Base-by-base conservation (phyloP, 2,113 vertebrate genomes). In the Cranoglanis bouderius region DNA sequence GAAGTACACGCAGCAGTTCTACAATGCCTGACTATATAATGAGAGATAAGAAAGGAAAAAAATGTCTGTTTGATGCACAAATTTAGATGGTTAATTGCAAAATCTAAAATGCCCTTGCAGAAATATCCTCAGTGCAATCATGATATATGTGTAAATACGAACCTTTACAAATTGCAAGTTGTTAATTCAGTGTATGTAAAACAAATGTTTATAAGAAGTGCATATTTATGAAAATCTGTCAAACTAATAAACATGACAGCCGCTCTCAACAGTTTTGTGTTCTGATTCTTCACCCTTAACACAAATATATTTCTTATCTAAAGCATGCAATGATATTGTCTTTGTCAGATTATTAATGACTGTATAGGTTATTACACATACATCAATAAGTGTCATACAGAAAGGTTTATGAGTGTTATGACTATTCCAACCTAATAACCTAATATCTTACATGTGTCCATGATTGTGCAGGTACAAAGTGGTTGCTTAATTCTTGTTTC, bases 21-120 rank as follows among this genome's bases (percentile, higher is more conserved):
- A 61, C 26, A 78, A 49, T 29, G 24, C 59, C 43, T 80, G 21
- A 35, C 49, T 40, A 9, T 85, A 74, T 65, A 16, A 55, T 78
- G 38, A 86, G 78, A 57, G 38, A 88, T 81, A n/a, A 40, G 63
- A 80, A 80, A 87, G 55, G 57, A 38, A 24, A 59, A 43, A 87
- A 63, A n/a, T 32, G 19, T 4, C 38, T 86, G 72, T 87, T 10
- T 61, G 53, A 40, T 8, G 24, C 51, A 61, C 19, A 40, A 51
- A 18, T 8, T 67, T 35, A 55, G 59, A 57, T 29, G 32, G 21
- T 75, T 7, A 85, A 65, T 75, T 53, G 43, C 32, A 2, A 51
- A 51, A 8, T 40, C 32, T 40, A 70, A 51, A 53, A 32, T 32
- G n/a, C 43, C 65, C 21, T 53, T 24, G 65, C 26, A 59, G 26